A percentile compares a stretch with the other conserved stretches of the same genome.
phyloP scores from a whole-genome alignment of 1,140 invertebrate species.

The Drosophila navojoa region DNA sequence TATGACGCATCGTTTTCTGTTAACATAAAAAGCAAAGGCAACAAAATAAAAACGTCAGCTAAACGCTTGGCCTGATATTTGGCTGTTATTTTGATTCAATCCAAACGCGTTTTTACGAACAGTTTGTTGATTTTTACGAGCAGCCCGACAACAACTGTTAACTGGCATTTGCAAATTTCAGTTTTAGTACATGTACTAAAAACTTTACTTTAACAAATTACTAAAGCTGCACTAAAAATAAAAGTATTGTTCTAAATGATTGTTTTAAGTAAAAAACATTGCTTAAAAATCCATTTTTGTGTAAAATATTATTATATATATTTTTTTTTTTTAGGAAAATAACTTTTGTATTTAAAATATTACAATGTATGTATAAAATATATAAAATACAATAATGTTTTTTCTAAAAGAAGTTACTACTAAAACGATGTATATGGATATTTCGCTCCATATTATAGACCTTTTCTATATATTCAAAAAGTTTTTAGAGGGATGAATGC shows the following conservation, averaged over 20 bases:
- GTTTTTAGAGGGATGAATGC: too few relatives aligned
- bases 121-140: background rate
- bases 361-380: too few relatives aligned
- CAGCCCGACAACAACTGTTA: background rate
- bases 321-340: too few relatives aligned
- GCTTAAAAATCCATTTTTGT: too few relatives aligned
- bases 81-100: slow-evolving; percentile 3
- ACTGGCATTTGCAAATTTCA: background rate
- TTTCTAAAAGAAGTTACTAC: too few relatives aligned
- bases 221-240: background rate
- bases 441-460: too few relatives aligned
- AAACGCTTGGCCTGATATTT: background rate
- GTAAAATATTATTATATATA: too few relatives aligned
- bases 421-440: too few relatives aligned
- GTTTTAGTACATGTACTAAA: background rate
- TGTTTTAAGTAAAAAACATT: background rate
- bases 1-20: slow-evolving; percentile 7
- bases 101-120: slow-evolving; percentile 12
- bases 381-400: too few relatives aligned
- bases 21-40: background rate
- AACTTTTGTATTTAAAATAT: too few relatives aligned
- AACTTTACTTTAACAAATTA: background rate
- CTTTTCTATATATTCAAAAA: too few relatives aligned
- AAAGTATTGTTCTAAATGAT: background rate
- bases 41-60: background rate